Evolutionary conservation across 2,888 invertebrate genomes (phyloP).

Genomic region (Stenolophus ochropezus): DNA sequence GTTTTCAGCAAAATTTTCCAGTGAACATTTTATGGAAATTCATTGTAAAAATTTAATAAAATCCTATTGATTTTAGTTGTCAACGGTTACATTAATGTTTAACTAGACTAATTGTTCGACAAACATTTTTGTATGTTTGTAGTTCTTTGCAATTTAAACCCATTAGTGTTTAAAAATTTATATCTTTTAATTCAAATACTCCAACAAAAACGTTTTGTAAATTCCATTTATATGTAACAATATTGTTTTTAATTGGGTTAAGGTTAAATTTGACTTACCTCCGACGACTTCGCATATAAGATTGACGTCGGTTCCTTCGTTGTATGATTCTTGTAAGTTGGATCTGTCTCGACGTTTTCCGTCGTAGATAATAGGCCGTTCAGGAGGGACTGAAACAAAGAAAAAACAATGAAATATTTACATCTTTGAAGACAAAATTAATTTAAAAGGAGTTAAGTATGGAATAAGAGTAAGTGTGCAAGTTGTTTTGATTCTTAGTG

Average conservation of each 20-base stretch:
- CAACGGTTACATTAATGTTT: neutral
- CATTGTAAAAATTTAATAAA: neutral
- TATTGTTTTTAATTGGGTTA: too few species aligned
- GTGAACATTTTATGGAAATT: neutral
- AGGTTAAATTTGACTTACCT: slow-evolving; percentile 75
- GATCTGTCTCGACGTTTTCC: slow-evolving; percentile 85
- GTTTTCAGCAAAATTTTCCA: neutral
- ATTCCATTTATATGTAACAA: too few species aligned
- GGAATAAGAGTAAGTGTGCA: too few species aligned
- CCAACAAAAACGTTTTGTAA: too few species aligned
- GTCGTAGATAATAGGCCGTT: slow-evolving; percentile 87
- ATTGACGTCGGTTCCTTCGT: slow-evolving; percentile 88
- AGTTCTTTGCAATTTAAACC: neutral
- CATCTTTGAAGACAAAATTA: too few species aligned
- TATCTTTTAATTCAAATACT: too few species aligned
- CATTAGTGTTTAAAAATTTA: too few species aligned
- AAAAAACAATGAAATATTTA: slow-evolving; percentile 61
- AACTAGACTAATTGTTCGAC: neutral
- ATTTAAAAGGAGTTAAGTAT: too few species aligned
- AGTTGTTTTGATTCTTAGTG: neutral
- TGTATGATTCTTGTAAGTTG: slow-evolving; percentile 86
- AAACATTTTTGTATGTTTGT: neutral
- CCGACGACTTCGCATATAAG: slow-evolving; percentile 89
- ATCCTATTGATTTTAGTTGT: neutral
- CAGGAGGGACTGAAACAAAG: slow-evolving; percentile 85